A percentile compares a stretch with the other conserved stretches of the same genome.
These are phyloP conservation scores for Mormyrus proboscirostris DNA, from an alignment of 2,797 vertebrate genomes.

Conservation along the genomic window DNA sequence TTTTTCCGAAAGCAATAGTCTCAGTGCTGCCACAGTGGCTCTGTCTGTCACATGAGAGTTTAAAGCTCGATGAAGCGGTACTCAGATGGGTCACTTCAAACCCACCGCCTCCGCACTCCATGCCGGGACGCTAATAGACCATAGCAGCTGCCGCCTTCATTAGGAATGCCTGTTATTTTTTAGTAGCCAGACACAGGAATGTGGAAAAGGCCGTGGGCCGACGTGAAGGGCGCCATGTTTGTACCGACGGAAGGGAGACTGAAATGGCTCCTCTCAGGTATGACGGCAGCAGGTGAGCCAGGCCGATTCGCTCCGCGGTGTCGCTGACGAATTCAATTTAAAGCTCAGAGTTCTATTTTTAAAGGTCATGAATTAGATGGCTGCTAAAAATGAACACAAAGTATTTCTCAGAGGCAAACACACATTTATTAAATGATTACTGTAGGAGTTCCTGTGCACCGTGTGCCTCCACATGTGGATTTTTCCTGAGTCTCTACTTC, in stretches of 20 bases:
- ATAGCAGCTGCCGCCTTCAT: background rate
- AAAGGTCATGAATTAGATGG: background rate
- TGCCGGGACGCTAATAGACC: background rate
- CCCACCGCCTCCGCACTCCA: background rate
- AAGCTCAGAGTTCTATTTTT: background rate
- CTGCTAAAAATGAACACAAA: background rate
- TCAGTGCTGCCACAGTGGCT: background rate
- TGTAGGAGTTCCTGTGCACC: background rate
- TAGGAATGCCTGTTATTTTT: background rate
- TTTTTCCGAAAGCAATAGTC: background rate
- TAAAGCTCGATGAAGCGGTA: background rate
- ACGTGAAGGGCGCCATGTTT: background rate
- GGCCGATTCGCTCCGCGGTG: background rate
- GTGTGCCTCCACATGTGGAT: background rate
- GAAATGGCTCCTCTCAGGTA: background rate
- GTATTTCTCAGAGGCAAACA: background rate
- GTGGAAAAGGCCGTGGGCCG: background rate
- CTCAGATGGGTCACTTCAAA: background rate
- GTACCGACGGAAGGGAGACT: background rate
- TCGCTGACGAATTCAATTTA: background rate
- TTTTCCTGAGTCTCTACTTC: background rate
- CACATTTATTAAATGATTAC: background rate
- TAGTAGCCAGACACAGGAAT: background rate
- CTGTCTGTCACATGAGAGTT: background rate
- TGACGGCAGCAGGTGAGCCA: background rate